Base-by-base conservation (phyloP, 2,888 invertebrate species). In the Cerastis leucographa region DNA sequence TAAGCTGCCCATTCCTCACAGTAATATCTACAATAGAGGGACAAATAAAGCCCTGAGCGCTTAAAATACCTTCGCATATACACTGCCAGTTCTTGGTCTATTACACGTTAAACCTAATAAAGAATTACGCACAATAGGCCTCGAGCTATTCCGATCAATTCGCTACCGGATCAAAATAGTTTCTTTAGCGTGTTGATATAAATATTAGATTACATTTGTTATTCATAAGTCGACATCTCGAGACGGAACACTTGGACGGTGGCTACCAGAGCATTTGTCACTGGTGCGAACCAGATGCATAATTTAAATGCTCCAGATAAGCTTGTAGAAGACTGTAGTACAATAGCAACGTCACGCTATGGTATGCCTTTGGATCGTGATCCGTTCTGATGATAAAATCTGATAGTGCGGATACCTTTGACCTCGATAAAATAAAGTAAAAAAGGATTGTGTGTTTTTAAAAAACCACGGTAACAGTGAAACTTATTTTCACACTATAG, bases 141-240 rank as follows among this genome's bases (percentile, higher is more conserved):
- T 89, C 88, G 76, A 89, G 89, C 88, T 85, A 87, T 85, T 89
- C 89, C 89, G 90, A 92, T 90, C 89, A 91, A 89, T 90, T 85
- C 75, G 90, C 88, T 94, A 90, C 95, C 95, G 94, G 95, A 94
- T 94, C 93, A 92, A 93, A 94, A 94, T 94, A 94, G 92, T 94
- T 94, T 90, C 83, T 88, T 88, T 90, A 75, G 89, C 91, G 91
- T 91, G 92, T 90, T 90, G 92, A 93, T 94, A 93, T 93, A 90
- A 94, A 93, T 94, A 94, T 92, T 90, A 94, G 83, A 89, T 88
- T 89, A 83, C 85, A 94, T 93, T 94, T 92, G 91, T 93, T 93
- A 94, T 94, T 94, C 92, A 89, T 93, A 90, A 92, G 87, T 84
- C 87, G 88, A 86, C 78, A 82, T 67, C 83, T 73, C 51, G 83